Base-by-base conservation (phyloP, 2,888 invertebrate species). In the Apotomis capreana region DNA sequence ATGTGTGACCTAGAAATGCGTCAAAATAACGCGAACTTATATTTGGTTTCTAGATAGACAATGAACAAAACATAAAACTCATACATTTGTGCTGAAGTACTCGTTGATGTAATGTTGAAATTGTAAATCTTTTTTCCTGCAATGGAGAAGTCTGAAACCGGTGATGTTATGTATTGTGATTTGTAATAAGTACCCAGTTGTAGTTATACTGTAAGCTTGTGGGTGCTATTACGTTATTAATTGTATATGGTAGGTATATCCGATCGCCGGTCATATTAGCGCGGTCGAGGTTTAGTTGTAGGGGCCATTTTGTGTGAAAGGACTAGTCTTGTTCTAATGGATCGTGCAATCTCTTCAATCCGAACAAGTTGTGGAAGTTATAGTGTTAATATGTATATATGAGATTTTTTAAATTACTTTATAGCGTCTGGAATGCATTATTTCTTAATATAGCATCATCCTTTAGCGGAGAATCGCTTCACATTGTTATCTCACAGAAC, bases 111-210 rank as follows among this genome's bases (percentile, higher is more conserved):
- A 51, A 59, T 67, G 37, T 68, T 68, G 40, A 44, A 49, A 57
- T 62, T 57, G 71, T 69, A 64, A 59, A 68, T 70, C 54, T 26
- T 63, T 64, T 72, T 69, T 70, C 69, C 62, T 59, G 44, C 54
- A 69, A 63, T 69, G 57, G 72, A 68, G 49, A 65, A 69, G 73
- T 73, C 64, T 69, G 61, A 70, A 67, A 59, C 37, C 36, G 72
- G 72, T 72, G 72, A 63, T 72, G 62, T 58, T 54, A 58, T 49
- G 57, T 72, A 69, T 69, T 74, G 74, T 70, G 74, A 74, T 74
- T 70, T 74, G 67, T 70, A 70, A 73, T 52, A 67, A 58, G 74
- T 70, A 70, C 70, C 74, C 74, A 68, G 55, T 46, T 70, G 57
- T 73, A 70, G 73, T 70, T 63, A 68, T 72, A 72, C 52, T 68